Percentiles rank a stretch among this genome's conserved stretches.
Evolutionary conservation across 1,140 invertebrate genomes (phyloP).

Genomic region (Samia ricini): DNA sequence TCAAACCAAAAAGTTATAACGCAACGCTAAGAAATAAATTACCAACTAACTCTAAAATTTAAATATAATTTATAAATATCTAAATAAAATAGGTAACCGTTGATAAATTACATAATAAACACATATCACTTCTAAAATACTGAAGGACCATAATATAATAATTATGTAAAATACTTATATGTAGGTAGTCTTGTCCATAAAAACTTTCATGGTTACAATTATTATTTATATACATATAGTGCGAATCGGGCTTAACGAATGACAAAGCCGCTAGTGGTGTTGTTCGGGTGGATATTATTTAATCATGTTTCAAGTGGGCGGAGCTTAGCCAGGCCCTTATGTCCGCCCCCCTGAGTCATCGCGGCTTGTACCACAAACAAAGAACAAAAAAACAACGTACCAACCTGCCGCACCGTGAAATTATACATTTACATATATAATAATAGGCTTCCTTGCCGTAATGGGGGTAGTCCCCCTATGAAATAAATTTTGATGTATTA

Average conservation of each 20-base stretch:
- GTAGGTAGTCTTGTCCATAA: not conserved
- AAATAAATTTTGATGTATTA: not conserved
- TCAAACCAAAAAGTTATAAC: too few relatives aligned
- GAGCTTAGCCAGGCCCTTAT: conserved; percentile 1
- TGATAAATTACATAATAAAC: too few relatives aligned
- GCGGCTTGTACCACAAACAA: conserved; percentile 3
- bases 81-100: too few relatives aligned
- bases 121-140: not conserved
- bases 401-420: conserved; percentile 23
- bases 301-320: not conserved
- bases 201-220: not conserved
- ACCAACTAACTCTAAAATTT: too few relatives aligned
- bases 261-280: not conserved
- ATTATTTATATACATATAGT: too few relatives aligned
- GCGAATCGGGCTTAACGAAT: not conserved
- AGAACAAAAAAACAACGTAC: conserved; percentile 17
- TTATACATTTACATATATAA: conserved; percentile 28
- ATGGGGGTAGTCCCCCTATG: not conserved
- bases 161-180: not conserved
- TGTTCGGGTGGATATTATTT: not conserved
- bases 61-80: too few relatives aligned
- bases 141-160: not conserved
- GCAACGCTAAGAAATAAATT: too few relatives aligned
- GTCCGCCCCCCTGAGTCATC: conserved; percentile 18
- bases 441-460: conserved; percentile 9